Percentiles rank a stretch among this genome's conserved stretches.
Conservation (phyloP, 2,113 vertebrate genomes). For the Rhinopithecus roxellana region DNA sequence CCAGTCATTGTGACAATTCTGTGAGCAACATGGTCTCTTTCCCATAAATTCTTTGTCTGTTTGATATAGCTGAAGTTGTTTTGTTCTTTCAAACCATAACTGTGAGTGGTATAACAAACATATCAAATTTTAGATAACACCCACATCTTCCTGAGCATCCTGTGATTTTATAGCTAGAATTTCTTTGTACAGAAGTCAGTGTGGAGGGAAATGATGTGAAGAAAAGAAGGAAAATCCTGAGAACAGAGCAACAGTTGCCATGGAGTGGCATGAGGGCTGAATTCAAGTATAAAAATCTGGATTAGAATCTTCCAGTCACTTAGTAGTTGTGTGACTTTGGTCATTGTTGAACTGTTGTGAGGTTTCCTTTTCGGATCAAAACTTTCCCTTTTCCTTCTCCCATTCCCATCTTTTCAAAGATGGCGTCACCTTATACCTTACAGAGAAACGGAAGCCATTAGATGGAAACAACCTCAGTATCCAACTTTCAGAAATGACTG, state of each 20-base stretch:
- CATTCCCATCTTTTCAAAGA: neutral
- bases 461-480: neutral
- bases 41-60: neutral
- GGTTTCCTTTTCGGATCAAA: neutral
- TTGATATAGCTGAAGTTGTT: neutral
- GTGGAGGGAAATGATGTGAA: neutral
- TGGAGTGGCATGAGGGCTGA: neutral
- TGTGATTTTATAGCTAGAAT: neutral
- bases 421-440: neutral
- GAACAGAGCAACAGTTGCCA: neutral
- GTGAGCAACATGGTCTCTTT: neutral
- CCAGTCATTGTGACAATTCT: neutral
- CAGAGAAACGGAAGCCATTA: neutral
- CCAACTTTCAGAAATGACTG: neutral
- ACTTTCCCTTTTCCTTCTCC: neutral
- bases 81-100: neutral
- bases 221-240: neutral
- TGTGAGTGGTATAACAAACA: neutral
- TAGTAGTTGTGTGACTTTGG: neutral
- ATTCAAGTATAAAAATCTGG: neutral
- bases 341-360: too few species aligned
- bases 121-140: neutral
- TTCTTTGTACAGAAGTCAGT: neutral
- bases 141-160: neutral
- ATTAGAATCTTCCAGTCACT: neutral